phyloP scores from a whole-genome alignment of 2,113 vertebrate species.

The Gasterosteus nipponicus region DNA sequence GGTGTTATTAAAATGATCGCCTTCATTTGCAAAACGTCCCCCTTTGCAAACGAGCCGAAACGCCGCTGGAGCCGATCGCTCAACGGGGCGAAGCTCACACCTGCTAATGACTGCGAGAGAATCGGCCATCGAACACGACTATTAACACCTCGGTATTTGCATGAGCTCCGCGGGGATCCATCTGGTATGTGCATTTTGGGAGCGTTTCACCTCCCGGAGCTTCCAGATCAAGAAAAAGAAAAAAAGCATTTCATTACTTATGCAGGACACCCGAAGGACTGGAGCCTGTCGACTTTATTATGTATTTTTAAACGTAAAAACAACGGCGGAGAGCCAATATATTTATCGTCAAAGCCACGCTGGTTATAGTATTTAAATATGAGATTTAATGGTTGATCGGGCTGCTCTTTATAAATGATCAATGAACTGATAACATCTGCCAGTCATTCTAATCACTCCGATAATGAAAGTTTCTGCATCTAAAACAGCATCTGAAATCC shows the following conservation, averaged over 20 bases:
- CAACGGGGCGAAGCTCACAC: constrained; percentile 63
- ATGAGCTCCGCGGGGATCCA: constrained; percentile 22
- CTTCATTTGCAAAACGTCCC: constrained; percentile 56
- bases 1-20: constrained; percentile 45
- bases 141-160: constrained; percentile 62
- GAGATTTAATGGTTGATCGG: not conserved
- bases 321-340: not conserved
- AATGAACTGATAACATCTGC: not conserved
- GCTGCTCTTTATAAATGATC: not conserved
- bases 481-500: too few relatives aligned
- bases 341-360: not conserved
- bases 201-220: constrained; percentile 24
- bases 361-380: too few relatives aligned
- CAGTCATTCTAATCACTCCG: not conserved
- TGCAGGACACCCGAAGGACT: not conserved
- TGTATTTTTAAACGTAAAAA: not conserved
- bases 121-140: constrained; percentile 66
- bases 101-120: constrained; percentile 69
- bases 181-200: constrained; percentile 34
- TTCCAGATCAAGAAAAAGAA: not conserved
- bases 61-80: constrained; percentile 32
- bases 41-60: constrained; percentile 54
- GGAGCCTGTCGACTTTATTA: not conserved
- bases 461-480: not conserved
- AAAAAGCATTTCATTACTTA: not conserved